Conservation (phyloP, 1,140 invertebrate species). For the Daktulosphaira vitifoliae region DNA sequence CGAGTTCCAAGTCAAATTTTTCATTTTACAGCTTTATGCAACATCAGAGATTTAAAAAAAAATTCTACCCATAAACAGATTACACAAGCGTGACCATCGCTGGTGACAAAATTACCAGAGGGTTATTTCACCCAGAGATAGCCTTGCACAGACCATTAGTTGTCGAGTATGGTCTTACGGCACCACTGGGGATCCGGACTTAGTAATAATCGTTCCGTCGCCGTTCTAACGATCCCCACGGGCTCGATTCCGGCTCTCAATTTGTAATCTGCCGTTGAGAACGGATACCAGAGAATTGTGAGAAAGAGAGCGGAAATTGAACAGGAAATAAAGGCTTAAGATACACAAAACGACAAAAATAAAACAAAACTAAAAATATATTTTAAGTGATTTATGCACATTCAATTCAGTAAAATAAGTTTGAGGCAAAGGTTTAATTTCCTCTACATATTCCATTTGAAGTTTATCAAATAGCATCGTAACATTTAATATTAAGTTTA, state of each 20-base stretch:
- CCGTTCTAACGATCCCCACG: conserved; percentile 28
- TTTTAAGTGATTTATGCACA: background rate
- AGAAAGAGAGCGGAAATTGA: background rate
- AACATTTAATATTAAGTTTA: no score
- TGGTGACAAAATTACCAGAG: background rate
- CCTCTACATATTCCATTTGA: no score
- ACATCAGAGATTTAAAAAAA: no score
- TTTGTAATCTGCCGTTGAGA: conserved; percentile 17
- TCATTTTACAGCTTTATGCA: no score
- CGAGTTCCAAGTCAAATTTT: no score
- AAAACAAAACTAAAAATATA: background rate
- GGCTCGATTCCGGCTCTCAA: conserved; percentile 24
- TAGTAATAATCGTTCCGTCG: conserved; percentile 29
- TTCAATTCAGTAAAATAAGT: no score
- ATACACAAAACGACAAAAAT: background rate
- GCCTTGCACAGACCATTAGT: conserved; percentile 13
- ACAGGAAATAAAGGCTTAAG: conserved; percentile 21
- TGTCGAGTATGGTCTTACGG: conserved; percentile 11
- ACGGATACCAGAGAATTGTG: background rate
- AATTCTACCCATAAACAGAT: conserved; percentile 25
- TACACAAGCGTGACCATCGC: conserved; percentile 23
- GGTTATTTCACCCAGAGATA: conserved; percentile 26
- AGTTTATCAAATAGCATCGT: no score
- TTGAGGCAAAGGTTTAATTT: no score
- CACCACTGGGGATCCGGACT: conserved; percentile 9